Evolutionary conservation across 37 sponge, comb jelly and placozoan species (phyloP), one percentile per base, ranked within the genome.

Genomic region (Spongilla lacustris): DNA sequence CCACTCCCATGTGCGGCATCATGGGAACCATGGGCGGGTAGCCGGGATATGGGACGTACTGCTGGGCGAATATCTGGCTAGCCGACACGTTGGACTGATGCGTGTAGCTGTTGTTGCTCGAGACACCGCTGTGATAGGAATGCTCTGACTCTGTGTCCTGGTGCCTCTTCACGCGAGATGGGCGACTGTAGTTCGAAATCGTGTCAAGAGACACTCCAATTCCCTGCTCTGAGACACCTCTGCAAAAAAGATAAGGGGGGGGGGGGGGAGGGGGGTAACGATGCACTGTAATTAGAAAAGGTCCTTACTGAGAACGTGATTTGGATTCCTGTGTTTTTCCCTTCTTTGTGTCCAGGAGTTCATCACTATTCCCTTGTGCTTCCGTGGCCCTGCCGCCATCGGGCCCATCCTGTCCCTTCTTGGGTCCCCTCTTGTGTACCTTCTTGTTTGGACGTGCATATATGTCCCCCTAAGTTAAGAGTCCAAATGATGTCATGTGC

Each of bases 101-200:
- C 5, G 31, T 72, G 73, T 72, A 72, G 8, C 73, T 72, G 21
- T 69, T 28, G 75, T 10, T 22, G 17, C 35, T 76, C 6, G 38
- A 78, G 38, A 30, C n/a, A 50, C 66, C 79, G 22, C 58, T 25
- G 58, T 78, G 49, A 5, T 68, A 32, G 32, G 80, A 80, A 28
- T 79, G 26, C 25, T 87, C 88, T 35, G 88, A 90, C 27, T 90
- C 91, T 71, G 81, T 49, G 79, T 85, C 91, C 2, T 81, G 85
- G 67, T 84, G 78, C 4, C 30, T 49, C 69, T 72, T 79, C 13
- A 89, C 85, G 12, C 90, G 80, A 9, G 85, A 89, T 68, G 81
- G 90, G 28, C 90, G 79, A 50, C 90, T 84, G 50, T 46, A 58
- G 38, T 75, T 89, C 3, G 90, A 89, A 21, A 69, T 58, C 0